A percentile compares a stretch with the other conserved stretches of the same genome.
phyloP scores from a whole-genome alignment of 2,888 invertebrate genomes.

The Neuroscelio doddi region DNA sequence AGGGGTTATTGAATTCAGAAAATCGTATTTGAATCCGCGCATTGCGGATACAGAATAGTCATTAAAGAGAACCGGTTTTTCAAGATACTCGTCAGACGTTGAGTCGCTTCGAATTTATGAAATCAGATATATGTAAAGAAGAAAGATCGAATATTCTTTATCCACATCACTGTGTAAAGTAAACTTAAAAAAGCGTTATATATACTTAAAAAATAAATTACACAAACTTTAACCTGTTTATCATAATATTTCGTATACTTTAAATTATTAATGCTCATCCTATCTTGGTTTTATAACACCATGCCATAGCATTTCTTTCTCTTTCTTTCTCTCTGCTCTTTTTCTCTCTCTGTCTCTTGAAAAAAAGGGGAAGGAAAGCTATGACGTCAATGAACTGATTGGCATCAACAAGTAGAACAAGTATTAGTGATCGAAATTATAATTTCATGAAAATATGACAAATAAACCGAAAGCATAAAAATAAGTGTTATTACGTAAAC shows the following conservation, averaged over 20 bases:
- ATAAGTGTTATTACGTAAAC: no score
- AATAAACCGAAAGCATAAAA: no score
- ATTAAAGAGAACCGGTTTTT: constrained; percentile 50
- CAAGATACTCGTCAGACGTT: constrained; percentile 45
- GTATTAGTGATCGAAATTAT: no score
- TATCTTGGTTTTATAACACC: no score
- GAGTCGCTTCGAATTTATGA: constrained; percentile 45
- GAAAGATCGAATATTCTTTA: constrained; percentile 41
- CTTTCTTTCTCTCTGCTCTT: no score
- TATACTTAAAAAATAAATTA: constrained; percentile 26
- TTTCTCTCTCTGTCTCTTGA: no score
- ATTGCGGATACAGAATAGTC: constrained; percentile 49
- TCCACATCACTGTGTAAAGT: constrained; percentile 22
- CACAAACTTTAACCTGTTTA: constrained; percentile 32
- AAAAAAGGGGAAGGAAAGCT: no score
- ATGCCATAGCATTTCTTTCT: no score
- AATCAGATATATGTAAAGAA: constrained; percentile 41
- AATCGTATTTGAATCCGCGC: constrained; percentile 48
- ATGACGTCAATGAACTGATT: no score
- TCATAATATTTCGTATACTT: constrained; percentile 4
- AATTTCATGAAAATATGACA: no score
- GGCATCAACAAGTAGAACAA: no score
- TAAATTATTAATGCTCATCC: no score
- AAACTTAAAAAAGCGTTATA: constrained; percentile 18
- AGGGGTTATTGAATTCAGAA: constrained; percentile 48